Evolutionary conservation across 2,113 vertebrate species (phyloP).

Genomic region (Xiphophorus maculatus): DNA sequence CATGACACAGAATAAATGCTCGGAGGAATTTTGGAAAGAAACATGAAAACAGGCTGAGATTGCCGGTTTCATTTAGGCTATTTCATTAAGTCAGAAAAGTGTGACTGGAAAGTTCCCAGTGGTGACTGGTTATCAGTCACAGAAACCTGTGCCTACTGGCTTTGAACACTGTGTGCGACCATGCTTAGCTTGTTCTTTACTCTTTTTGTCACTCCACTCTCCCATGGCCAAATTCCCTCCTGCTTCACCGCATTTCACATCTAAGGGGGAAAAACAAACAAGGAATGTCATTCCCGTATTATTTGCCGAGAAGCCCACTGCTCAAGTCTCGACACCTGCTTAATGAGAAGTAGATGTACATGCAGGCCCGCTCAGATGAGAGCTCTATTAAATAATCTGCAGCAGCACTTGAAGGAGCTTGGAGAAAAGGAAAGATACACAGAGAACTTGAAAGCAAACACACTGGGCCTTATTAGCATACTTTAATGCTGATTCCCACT

Average conservation of each 20-base stretch:
- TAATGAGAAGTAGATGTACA: slow-evolving; percentile 70
- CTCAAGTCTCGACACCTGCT: slow-evolving; percentile 66
- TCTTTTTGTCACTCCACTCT: slow-evolving; percentile 25
- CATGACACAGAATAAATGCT: slow-evolving; percentile 15
- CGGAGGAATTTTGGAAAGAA: slow-evolving; percentile 31
- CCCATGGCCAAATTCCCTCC: slow-evolving; percentile 31
- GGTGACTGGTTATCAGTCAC: slow-evolving; percentile 56
- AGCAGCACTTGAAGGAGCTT: slow-evolving; percentile 45
- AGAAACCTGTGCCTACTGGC: slow-evolving; percentile 53
- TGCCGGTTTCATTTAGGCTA: slow-evolving; percentile 42
- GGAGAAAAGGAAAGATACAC: slow-evolving; percentile 26
- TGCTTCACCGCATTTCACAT: slow-evolving; percentile 62
- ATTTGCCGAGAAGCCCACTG: slow-evolving; percentile 60
- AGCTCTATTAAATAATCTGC: slow-evolving; percentile 63
- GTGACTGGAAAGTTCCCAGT: slow-evolving; percentile 48
- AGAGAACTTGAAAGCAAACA: slow-evolving; percentile 4
- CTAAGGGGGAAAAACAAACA: slow-evolving; percentile 66
- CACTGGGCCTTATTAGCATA: not conserved
- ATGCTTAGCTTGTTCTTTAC: slow-evolving; percentile 52
- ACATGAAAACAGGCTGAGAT: slow-evolving; percentile 18
- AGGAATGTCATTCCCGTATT: slow-evolving; percentile 67
- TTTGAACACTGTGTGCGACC: slow-evolving; percentile 56
- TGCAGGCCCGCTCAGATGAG: slow-evolving; percentile 50
- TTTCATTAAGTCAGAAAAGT: slow-evolving; percentile 54
- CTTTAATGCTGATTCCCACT: not conserved